Percentiles rank a stretch among this genome's conserved stretches.
Evolutionary conservation across 2,797 vertebrate genomes (phyloP).

Genomic region (Sphenopsis melanotis): DNA sequence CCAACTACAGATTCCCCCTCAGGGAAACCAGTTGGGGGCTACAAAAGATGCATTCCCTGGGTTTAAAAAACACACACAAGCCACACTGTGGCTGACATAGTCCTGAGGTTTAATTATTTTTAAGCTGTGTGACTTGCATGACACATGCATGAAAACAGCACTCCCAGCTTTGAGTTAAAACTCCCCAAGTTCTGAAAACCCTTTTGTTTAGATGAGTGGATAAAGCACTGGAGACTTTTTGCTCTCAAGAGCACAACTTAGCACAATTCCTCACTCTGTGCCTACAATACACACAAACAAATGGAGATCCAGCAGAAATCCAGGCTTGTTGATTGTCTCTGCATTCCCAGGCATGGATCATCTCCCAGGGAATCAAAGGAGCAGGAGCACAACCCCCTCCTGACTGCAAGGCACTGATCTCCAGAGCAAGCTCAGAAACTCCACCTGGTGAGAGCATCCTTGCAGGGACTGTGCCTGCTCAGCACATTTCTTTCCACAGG

Average conservation of each 20-base stretch:
- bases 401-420: not conserved
- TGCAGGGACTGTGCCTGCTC: not conserved
- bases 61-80: not conserved
- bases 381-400: not conserved
- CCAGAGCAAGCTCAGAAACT: not conserved
- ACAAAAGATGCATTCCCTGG: not conserved
- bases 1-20: not conserved
- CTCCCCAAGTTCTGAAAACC: not conserved
- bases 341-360: not conserved
- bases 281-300: rapidly evolving
- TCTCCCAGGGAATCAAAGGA: not conserved
- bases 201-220: not conserved
- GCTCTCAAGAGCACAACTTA: not conserved
- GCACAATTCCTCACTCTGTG: not conserved
- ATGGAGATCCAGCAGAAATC: not conserved
- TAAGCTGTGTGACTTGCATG: not conserved
- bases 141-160: not conserved
- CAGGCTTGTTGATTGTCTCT: not conserved
- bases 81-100: not conserved
- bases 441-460: not conserved
- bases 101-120: not conserved
- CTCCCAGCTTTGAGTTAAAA: not conserved
- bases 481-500: not conserved
- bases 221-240: not conserved
- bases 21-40: not conserved